phyloP scores from a whole-genome alignment of 2,797 vertebrate species.

The Miichthys miiuy region DNA sequence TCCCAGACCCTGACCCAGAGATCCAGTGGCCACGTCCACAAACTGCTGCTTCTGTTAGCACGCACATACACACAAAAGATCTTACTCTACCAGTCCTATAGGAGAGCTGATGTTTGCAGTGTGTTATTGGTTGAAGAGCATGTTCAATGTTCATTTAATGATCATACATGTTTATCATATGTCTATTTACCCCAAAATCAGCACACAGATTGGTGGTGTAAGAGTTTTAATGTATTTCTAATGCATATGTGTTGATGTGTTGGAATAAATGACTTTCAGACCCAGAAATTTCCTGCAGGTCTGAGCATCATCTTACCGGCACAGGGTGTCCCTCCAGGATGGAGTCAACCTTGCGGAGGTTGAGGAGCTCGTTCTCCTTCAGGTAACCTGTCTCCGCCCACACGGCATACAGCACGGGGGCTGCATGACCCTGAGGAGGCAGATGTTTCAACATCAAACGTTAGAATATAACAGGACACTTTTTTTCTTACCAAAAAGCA shows the following conservation, averaged over 20 bases:
- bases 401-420: constrained; percentile 92
- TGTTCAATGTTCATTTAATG: background rate
- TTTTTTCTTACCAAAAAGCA: background rate
- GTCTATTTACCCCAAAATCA: background rate
- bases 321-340: constrained; percentile 95
- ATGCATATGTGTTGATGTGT: background rate
- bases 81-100: background rate
- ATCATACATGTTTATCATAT: background rate
- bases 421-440: constrained; percentile 90
- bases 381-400: constrained; percentile 95
- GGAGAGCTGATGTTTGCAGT: background rate
- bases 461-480: background rate
- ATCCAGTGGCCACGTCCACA: constrained; percentile 96
- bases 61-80: constrained; percentile 25
- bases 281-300: constrained; percentile 16
- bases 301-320: constrained; percentile 86
- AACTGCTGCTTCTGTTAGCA: constrained; percentile 92
- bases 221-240: background rate
- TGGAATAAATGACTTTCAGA: background rate
- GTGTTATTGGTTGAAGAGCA: background rate
- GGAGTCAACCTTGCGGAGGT: constrained; percentile 93
- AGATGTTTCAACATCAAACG: constrained; percentile 11
- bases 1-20: constrained; percentile 94
- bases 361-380: constrained; percentile 91
- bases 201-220: background rate